These are phyloP conservation scores for Sternotherus odoratus DNA, from an alignment of 2,797 vertebrate species.

Conservation along the genomic window DNA sequence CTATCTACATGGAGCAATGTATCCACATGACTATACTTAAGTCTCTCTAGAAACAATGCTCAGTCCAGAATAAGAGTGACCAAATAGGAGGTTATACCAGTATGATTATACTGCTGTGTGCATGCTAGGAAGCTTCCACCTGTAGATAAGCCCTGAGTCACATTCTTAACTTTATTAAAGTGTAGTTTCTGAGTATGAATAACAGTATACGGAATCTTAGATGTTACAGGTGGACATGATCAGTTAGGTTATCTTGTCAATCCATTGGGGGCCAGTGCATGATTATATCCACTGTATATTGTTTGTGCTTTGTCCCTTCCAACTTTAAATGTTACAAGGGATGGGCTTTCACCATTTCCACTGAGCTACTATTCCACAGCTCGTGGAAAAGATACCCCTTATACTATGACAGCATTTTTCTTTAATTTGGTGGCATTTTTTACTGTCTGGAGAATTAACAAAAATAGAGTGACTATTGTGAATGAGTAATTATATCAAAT, in stretches of 20 bases:
- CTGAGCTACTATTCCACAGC: constrained; percentile 49
- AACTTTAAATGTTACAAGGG: constrained; percentile 53
- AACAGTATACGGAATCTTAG: not conserved
- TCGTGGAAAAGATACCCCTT: constrained; percentile 44
- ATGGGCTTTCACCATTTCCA: constrained; percentile 48
- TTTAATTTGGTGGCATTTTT: constrained; percentile 74
- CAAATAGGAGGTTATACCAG: not conserved
- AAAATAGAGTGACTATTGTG: constrained; percentile 63
- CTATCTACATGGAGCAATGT: not conserved
- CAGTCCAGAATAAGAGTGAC: not conserved
- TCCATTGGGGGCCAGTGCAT: constrained; percentile 11
- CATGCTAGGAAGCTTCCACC: constrained; percentile 7
- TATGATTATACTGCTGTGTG: not conserved
- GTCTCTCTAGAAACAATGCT: not conserved
- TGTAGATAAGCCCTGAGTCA: constrained; percentile 33
- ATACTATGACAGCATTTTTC: constrained; percentile 24
- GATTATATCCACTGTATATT: constrained; percentile 6
- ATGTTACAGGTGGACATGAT: constrained; percentile 1
- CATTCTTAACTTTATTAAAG: constrained; percentile 9
- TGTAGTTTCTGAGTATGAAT: not conserved
- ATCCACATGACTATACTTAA: not conserved
- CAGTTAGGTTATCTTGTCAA: not conserved
- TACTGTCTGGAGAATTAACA: constrained; percentile 68
- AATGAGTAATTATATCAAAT: constrained; percentile 59
- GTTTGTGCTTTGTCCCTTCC: constrained; percentile 60